Conservation (phyloP, 1,140 invertebrate genomes). For the Gonatopus flavifemur region DNA sequence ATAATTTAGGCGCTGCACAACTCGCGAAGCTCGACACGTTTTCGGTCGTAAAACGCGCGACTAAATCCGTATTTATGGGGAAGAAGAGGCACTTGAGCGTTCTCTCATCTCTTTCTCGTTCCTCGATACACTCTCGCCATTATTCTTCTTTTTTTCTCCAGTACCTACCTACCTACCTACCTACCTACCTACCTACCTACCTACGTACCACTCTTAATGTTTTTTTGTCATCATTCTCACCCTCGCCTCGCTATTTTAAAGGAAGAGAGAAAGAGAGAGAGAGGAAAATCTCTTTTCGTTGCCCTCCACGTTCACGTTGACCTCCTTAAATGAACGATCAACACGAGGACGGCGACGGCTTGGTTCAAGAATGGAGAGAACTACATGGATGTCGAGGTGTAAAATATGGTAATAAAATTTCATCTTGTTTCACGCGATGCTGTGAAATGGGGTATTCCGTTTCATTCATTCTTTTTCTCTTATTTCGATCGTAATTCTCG, state of each 20-base stretch:
- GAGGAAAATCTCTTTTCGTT: too few relatives aligned
- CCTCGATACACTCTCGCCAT: conserved; percentile 3
- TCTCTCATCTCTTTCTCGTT: conserved; percentile 20
- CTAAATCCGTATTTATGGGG: conserved; percentile 58
- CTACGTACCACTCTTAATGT: too few relatives aligned
- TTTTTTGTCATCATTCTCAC: too few relatives aligned
- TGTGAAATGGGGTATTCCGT: too few relatives aligned
- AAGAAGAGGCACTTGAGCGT: conserved; percentile 46
- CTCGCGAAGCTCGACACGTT: conserved; percentile 56
- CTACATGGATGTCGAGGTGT: too few relatives aligned
- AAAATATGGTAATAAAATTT: too few relatives aligned
- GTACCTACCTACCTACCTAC: not conserved
- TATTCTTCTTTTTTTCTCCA: not conserved
- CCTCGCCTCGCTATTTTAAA: too few relatives aligned
- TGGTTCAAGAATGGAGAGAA: too few relatives aligned
- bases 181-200: not conserved
- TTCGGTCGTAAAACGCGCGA: conserved; percentile 55
- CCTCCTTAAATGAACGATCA: too few relatives aligned
- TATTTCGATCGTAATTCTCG: conserved; percentile 18
- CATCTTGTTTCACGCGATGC: too few relatives aligned
- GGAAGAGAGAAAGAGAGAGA: too few relatives aligned
- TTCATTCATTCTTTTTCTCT: conserved; percentile 6
- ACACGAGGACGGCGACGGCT: too few relatives aligned
- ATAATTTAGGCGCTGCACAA: conserved; percentile 56
- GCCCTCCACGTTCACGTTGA: not conserved